Base-by-base conservation (phyloP, 1,140 invertebrate genomes). In the Drosophila chauvacae region DNA sequence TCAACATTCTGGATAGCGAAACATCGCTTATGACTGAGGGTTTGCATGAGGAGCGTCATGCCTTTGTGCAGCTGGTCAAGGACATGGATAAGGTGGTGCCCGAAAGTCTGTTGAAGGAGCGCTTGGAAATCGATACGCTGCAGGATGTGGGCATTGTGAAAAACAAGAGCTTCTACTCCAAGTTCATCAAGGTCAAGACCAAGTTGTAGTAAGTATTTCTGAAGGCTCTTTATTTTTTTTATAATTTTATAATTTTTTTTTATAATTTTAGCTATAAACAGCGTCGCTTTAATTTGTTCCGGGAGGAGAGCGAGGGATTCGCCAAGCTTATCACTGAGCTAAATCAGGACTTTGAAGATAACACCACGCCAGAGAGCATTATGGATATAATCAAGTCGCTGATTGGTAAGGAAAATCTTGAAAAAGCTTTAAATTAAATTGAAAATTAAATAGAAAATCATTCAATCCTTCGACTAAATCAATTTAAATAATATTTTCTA, bases 231-330 rank as follows among this genome's bases (percentile, higher is more conserved):
- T 16, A 7, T 20, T 44, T 45, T 13, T 14, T 28, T 10, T 33
- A 33, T 18, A 41, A 44, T 45, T 9, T 18, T 11, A 3, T 51
- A n/a, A n/a, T n/a, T 20, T 44, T 45, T 13, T 14, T 28, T 10
- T 33, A 33, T 18, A 41, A 44, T 42, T 7, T 55, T 28, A 99
- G 98, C 93, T 99, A 99, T 93, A 99, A 99, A 93, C 99, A 99
- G 93, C 96, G 98, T 79, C 99, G 99, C 91, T 99, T 99, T 93
- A 99, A 99, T 94, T 94, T 99, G 66, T 97, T 99, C 90, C 95
- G 98, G 56, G 99, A 99, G 94, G 99, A 99, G 93, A 98, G 96
- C 94, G 99, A 99, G 95, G 99, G 99, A 6, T 99, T 98, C 94
- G 97, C 98, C 6, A 99, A 99, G 93, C 94, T 99, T 7, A 96